phyloP scores from a whole-genome alignment of 2,797 vertebrate species.

The Choloepus didactylus region DNA sequence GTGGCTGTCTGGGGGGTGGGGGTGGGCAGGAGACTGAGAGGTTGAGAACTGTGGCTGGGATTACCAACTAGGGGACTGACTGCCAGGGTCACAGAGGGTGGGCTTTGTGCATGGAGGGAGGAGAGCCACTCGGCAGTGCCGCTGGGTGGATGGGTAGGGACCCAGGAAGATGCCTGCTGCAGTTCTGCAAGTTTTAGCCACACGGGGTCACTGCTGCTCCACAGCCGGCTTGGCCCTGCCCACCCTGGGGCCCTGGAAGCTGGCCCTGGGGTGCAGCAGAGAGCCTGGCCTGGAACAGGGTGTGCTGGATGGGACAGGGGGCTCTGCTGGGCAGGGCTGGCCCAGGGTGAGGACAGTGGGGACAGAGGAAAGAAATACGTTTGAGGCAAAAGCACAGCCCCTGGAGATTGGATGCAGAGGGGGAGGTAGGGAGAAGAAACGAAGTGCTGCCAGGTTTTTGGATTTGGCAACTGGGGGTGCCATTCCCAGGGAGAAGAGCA shows the following conservation, averaged over 20 bases:
- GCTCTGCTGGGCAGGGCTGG: neutral
- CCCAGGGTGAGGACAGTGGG: too few relatives aligned
- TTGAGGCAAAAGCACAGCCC: neutral
- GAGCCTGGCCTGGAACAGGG: neutral
- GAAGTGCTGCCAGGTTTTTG: neutral
- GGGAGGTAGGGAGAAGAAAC: neutral
- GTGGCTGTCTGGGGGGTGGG: neutral
- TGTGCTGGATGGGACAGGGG: fast-evolving
- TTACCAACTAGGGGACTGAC: neutral
- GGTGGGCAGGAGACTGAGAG: neutral
- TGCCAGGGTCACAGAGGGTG: neutral
- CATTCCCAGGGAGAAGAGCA: neutral
- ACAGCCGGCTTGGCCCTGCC: neutral
- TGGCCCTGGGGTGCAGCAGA: neutral
- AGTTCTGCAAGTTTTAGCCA: conserved; percentile 31
- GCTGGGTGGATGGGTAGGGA: neutral
- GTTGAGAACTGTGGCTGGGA: neutral
- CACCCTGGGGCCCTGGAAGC: neutral
- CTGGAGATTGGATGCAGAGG: neutral
- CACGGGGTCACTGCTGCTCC: conserved; percentile 46
- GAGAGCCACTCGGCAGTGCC: too few relatives aligned
- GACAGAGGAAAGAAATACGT: neutral
- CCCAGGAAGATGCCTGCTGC: neutral
- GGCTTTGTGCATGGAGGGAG: neutral
- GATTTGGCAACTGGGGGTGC: neutral